Conservation (phyloP, 2,888 invertebrate genomes). For the Fissipunctia ypsillon region DNA sequence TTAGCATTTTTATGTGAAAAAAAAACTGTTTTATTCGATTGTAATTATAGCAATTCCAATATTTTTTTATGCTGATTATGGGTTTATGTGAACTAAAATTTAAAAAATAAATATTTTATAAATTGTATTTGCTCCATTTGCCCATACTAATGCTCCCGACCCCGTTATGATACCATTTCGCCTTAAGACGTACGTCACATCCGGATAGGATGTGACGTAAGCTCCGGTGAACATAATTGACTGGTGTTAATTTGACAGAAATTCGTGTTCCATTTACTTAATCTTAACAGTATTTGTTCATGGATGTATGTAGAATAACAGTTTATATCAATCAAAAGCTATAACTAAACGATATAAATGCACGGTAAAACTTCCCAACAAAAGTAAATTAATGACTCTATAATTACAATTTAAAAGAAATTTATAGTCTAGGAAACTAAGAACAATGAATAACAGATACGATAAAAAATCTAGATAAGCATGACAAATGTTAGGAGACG, state of each 20-base stretch:
- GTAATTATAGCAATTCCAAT: no score
- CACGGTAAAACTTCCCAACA: background rate
- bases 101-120: no score
- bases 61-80: no score
- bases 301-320: background rate
- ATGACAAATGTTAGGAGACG: constrained; percentile 47
- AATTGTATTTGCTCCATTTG: no score
- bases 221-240: background rate
- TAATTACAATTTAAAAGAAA: constrained; percentile 49
- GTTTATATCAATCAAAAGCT: background rate
- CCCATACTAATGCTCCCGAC: no score
- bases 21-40: no score
- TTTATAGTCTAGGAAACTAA: constrained; percentile 45
- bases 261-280: no score
- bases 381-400: constrained; percentile 31
- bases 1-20: no score
- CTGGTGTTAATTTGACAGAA: background rate
- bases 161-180: no score
- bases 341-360: background rate
- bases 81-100: no score
- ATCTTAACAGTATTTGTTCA: background rate
- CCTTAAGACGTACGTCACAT: no score
- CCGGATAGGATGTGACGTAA: no score
- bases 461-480: constrained; percentile 56
- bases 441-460: constrained; percentile 53